These are phyloP conservation scores for Lottia scabra DNA, from an alignment of 2,888 invertebrate species.

Conservation along the genomic window DNA sequence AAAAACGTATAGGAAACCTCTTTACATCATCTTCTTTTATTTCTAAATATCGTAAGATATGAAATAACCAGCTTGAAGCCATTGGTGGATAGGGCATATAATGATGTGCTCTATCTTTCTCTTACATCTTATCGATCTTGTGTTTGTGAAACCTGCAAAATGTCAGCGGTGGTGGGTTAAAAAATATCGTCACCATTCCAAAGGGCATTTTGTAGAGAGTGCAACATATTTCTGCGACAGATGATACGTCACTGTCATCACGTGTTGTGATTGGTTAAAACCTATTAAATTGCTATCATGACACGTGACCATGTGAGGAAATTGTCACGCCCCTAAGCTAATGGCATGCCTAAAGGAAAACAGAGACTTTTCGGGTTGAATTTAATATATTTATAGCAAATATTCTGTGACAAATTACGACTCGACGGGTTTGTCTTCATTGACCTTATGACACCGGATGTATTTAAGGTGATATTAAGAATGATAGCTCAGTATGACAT, in stretches of 20 bases:
- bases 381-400: conserved; percentile 15
- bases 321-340: neutral
- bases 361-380: neutral
- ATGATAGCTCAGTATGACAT: conserved; percentile 8
- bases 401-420: conserved; percentile 6
- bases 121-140: too few species aligned
- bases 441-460: conserved; percentile 2
- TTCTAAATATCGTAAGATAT: too few species aligned
- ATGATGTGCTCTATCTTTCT: too few species aligned
- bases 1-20: too few species aligned
- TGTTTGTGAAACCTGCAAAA: neutral
- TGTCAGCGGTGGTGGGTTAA: neutral
- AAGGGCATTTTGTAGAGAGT: neutral
- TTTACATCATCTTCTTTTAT: too few species aligned
- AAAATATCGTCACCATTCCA: neutral
- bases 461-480: neutral
- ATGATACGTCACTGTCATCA: neutral
- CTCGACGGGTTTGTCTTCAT: neutral
- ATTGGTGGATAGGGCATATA: too few species aligned
- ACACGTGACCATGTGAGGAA: neutral
- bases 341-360: neutral
- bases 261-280: conserved; percentile 1
- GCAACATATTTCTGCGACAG: neutral
- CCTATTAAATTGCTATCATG: neutral
- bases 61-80: too few species aligned